Evolutionary conservation across 2,113 vertebrate genomes (phyloP), one percentile per base, ranked within the genome.

Genomic region (Neolamprologus brichardi): DNA sequence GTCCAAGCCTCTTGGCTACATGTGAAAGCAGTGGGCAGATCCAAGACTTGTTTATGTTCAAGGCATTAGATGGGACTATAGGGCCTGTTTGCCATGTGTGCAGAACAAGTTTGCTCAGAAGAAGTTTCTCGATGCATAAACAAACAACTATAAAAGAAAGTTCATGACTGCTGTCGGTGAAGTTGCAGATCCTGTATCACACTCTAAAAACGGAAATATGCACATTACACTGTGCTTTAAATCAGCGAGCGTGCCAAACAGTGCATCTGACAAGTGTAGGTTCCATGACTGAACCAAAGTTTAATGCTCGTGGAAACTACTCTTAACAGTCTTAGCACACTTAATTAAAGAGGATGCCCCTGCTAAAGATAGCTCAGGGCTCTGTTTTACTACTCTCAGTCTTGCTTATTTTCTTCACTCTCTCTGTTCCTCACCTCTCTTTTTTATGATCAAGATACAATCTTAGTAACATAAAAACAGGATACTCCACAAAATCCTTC

Each of bases 321-420:
- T 92, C 62, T 67, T 77, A 83, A 84, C 82, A 67, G 79, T 64
- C 81, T 81, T 46, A 81, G 83, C 58, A 77, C 87, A 91, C 87
- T 87, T 95, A 96, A 96, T 96, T 95, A 95, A 95, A 96, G 94
- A 96, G 94, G 84, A 92, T 84, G 85, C 51, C 28, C 87, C 86
- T 85, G 62, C 93, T 94, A 95, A 94, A 94, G 89, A 94, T 94
- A 94, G 93, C 90, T 79, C 77, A 86, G 49, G 78, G 67, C 82
- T 90, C 90, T 91, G 79, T 90, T 94, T 90, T 91, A 91, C 92
- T 90, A 82, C 85, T 90, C 88, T 86, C 77, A 86, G 72, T 79
- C 84, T 89, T 53, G 89, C 86, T 81, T 85, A 64, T 78, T 93
- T 89, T 90, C 80, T 86, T 89, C 82, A 51, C 72, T 84, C 46